phyloP scores from a whole-genome alignment of 2,797 vertebrate genomes.

The Anableps anableps region DNA sequence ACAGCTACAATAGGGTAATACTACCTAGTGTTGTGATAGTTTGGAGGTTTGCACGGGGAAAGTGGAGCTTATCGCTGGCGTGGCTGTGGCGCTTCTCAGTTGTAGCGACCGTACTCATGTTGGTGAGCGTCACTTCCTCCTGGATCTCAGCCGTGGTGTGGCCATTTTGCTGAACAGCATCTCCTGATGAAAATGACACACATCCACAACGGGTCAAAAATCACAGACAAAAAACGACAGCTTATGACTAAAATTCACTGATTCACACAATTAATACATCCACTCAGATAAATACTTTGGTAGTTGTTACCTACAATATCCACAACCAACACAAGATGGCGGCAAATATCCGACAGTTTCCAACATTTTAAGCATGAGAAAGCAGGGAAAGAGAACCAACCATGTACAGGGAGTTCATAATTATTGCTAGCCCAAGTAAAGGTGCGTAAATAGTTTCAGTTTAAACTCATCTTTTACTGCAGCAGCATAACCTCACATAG shows the following conservation, averaged over 20 bases:
- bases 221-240: background rate
- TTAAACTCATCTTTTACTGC: background rate
- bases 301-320: conserved; percentile 27
- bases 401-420: background rate
- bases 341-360: conserved; percentile 37
- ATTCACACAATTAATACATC: background rate
- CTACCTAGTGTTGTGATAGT: conserved; percentile 95
- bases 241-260: background rate
- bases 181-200: conserved; percentile 77
- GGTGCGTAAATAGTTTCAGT: background rate
- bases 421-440: background rate
- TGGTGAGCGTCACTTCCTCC: conserved; percentile 94
- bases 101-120: conserved; percentile 81
- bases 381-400: background rate
- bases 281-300: background rate
- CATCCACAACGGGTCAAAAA: conserved; percentile 20
- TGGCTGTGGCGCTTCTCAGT: conserved; percentile 90
- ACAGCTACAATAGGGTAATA: too few species aligned
- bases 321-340: conserved; percentile 52
- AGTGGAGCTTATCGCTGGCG: conserved; percentile 88
- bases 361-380: background rate
- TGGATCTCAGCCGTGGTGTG: conserved; percentile 93
- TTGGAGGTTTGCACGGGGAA: conserved; percentile 89
- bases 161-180: conserved; percentile 89
- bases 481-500: background rate